Evolutionary conservation across 2,113 vertebrate species (phyloP).

Genomic region (Alces alces): DNA sequence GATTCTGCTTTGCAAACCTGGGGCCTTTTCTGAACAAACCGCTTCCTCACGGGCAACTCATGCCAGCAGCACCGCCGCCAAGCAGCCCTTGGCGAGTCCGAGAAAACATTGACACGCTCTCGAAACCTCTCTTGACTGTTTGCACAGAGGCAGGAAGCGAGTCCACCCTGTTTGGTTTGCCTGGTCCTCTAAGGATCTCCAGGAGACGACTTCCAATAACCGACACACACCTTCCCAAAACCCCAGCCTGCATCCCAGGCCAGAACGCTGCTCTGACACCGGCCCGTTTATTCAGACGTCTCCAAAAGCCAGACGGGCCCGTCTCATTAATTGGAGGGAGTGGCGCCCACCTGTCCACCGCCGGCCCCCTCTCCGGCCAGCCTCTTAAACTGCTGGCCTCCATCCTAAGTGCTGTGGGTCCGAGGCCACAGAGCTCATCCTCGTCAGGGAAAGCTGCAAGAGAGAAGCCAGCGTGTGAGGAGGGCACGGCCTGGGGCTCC

Average conservation of each 20-base stretch:
- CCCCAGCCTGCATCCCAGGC: rapidly evolving
- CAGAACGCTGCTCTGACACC: rapidly evolving
- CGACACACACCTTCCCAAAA: neutral
- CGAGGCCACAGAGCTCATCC: neutral
- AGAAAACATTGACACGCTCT: neutral
- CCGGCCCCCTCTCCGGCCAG: neutral
- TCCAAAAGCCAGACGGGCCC: neutral
- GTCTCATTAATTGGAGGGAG: no score
- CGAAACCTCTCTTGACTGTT: neutral
- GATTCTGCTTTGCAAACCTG: neutral
- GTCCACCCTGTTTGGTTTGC: rapidly evolving
- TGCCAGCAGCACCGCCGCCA: neutral
- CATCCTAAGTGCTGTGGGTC: rapidly evolving
- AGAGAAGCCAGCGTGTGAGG: rapidly evolving
- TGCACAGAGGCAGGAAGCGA: neutral
- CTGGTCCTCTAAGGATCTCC: neutral
- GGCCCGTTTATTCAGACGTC: rapidly evolving
- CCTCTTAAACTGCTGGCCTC: neutral
- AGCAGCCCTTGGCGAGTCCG: neutral
- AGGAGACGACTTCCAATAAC: rapidly evolving
- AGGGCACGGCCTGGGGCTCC: rapidly evolving
- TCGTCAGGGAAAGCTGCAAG: neutral
- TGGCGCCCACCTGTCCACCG: rapidly evolving
- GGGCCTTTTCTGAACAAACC: neutral
- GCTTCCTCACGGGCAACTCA: rapidly evolving